Percentiles rank a stretch among this genome's conserved stretches.
Conservation (phyloP, 2,113 vertebrate genomes). For the Stegastes partitus region DNA sequence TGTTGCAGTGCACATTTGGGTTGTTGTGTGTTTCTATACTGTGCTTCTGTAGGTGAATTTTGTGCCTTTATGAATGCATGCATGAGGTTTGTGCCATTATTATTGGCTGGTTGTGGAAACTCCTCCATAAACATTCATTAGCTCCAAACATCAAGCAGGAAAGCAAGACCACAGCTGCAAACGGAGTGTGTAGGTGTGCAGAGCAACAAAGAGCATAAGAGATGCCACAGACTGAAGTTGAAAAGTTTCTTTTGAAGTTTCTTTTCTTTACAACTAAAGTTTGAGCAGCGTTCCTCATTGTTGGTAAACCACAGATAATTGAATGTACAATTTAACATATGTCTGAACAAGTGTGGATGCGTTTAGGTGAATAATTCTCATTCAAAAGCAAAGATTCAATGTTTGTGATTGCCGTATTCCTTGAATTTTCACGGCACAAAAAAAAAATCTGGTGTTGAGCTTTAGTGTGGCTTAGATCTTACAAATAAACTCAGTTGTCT, state of each 20-base stretch:
- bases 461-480: no score
- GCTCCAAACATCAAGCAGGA: slow-evolving; percentile 36
- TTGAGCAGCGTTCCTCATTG: background rate
- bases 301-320: background rate
- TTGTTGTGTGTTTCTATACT: background rate
- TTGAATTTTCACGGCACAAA: no score
- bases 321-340: background rate
- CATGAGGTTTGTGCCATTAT: background rate
- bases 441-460: no score
- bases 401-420: no score
- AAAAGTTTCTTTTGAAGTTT: slow-evolving; percentile 9
- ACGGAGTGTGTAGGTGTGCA: slow-evolving; percentile 43
- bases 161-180: slow-evolving; percentile 16
- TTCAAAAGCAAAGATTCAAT: no score
- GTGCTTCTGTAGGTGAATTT: background rate
- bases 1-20: background rate
- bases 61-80: background rate
- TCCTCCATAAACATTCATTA: slow-evolving; percentile 46
- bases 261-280: slow-evolving; percentile 25
- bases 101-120: slow-evolving; percentile 7
- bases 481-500: background rate
- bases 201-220: slow-evolving; percentile 59
- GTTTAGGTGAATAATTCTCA: background rate
- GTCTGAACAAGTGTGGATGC: background rate
- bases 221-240: slow-evolving; percentile 20